Conservation (phyloP, 1,140 invertebrate species). For the Metopolophium dirhodum region DNA sequence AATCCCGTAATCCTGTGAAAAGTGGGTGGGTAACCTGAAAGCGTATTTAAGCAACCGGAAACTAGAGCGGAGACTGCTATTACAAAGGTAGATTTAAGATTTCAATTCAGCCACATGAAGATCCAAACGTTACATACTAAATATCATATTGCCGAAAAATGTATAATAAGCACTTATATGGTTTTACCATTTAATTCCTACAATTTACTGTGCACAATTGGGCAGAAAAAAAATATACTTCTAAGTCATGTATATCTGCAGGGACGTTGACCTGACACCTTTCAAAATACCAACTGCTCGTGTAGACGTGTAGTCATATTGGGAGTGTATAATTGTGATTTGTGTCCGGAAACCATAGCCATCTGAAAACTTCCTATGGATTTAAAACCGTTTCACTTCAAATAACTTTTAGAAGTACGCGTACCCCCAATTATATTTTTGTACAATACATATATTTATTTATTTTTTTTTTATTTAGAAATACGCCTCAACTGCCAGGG, state of each 20-base stretch:
- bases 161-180: not conserved
- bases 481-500: too few relatives aligned
- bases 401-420: not conserved
- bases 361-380: not conserved
- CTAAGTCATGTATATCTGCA: not conserved
- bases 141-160: not conserved
- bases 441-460: not conserved
- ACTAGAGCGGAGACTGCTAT: not conserved
- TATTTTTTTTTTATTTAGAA: too few relatives aligned
- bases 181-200: not conserved
- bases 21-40: not conserved
- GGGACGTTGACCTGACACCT: not conserved
- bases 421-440: not conserved
- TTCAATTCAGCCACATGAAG: not conserved
- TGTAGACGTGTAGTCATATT: too few relatives aligned
- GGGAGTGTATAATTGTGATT: not conserved
- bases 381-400: not conserved
- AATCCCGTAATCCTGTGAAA: not conserved
- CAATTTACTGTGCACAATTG: not conserved
- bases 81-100: not conserved
- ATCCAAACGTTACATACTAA: not conserved
- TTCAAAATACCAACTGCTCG: not conserved
- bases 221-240: too few relatives aligned
- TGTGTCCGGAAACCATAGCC: not conserved
- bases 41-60: not conserved